Base-by-base conservation (phyloP, 2,888 invertebrate species). In the Brenthis daphne region DNA sequence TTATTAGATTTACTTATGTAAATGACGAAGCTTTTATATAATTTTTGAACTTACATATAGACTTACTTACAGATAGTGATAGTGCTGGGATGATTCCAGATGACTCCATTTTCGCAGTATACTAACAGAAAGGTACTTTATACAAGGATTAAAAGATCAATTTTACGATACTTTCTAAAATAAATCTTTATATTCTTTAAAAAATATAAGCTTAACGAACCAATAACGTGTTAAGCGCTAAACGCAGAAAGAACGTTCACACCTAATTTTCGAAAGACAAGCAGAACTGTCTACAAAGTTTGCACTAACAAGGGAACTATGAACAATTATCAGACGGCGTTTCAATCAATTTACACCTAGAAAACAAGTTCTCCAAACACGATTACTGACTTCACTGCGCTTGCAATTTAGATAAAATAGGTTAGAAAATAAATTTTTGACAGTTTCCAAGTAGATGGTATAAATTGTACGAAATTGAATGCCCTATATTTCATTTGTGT, bases 341-440 rank as follows among this genome's bases (percentile, higher is more conserved):
- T 89, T 89, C 88, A 89, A 89, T 89, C 88, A 89, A 87, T 87
- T 89, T 87, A 83, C 85, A 83, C 88, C 83, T 86, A 80, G 83
- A 84, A 85, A 88, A 85, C 83, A 84, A 85, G 82, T 83, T 74
- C 74, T 60, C 80, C 80, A 85, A 85, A 84, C 82, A 79, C 68
- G 72, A 70, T 68, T 67, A 68, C 51, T 67, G 66, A 65, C 63
- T 68, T 64, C 57, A 61, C 61, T 68, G 64, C 54, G 68, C 68
- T 68, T 57, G 68, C 69, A 54, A 67, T 65, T 51, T 66, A 64
- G 55, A 51, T 63, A 58, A 60, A 51, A 54, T 63, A 16, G 16
- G 33, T 57, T 43, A 51, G 20, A 65, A 24, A 65, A 1, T 53
- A 48, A 64, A 29, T 37, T 13, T 43, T 43, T 43, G 37, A 43